Percentiles rank a stretch among this genome's conserved stretches.
These are phyloP conservation scores for Callocephalon fimbriatum DNA, from an alignment of 2,113 vertebrate genomes.

Conservation along the genomic window DNA sequence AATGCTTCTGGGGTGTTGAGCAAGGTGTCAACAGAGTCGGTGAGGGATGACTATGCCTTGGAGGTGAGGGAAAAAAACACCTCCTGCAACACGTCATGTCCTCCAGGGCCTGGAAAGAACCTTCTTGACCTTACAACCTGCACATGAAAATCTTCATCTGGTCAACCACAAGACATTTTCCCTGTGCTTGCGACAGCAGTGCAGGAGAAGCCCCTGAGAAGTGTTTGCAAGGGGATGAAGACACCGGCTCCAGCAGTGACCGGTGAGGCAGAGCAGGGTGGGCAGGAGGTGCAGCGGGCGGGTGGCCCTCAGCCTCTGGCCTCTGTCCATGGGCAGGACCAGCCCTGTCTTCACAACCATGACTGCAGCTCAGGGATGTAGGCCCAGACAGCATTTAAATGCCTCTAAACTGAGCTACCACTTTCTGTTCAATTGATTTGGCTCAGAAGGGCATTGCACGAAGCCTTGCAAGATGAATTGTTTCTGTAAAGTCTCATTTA, in stretches of 20 bases:
- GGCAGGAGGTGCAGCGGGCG: background rate
- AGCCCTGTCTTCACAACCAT: background rate
- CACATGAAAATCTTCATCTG: background rate
- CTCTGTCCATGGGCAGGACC: background rate
- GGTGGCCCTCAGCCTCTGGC: background rate
- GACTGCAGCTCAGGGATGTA: accelerated
- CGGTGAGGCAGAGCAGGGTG: background rate
- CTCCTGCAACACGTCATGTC: background rate
- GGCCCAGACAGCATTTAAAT: background rate
- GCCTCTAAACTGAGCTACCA: background rate
- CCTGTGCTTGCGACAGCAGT: background rate
- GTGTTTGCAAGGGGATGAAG: background rate
- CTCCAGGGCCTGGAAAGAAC: background rate
- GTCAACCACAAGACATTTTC: background rate
- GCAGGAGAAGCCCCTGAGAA: background rate
- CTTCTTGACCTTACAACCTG: background rate
- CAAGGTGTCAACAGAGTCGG: background rate
- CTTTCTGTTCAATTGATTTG: background rate
- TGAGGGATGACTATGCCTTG: background rate
- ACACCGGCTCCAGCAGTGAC: background rate
- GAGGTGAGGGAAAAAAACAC: background rate
- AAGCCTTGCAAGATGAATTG: background rate
- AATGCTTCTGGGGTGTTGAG: background rate
- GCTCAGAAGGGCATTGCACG: background rate
- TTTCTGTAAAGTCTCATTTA: background rate